These are phyloP conservation scores for Corythornis madagascariensis DNA, from an alignment of 2,113 vertebrate genomes.

Conservation along the genomic window DNA sequence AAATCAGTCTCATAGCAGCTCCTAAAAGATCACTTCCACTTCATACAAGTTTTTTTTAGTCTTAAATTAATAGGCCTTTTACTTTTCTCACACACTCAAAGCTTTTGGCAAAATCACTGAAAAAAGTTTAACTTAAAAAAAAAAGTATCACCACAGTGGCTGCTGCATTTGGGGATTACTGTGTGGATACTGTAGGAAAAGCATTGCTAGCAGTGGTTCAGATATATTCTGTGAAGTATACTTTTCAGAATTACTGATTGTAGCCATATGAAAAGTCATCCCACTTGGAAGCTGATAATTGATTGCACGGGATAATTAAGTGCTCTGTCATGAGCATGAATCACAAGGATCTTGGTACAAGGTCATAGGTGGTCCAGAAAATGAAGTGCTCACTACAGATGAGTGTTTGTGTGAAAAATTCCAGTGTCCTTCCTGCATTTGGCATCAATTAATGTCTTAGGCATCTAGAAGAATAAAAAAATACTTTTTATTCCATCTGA, in stretches of 20 bases:
- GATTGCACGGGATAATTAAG: neutral
- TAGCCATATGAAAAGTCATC: neutral
- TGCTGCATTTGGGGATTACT: neutral
- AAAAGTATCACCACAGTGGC: accelerated
- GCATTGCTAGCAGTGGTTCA: neutral
- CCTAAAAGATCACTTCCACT: neutral
- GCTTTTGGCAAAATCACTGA: neutral
- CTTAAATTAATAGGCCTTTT: neutral
- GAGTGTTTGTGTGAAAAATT: slow-evolving; percentile 11
- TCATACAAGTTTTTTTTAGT: neutral
- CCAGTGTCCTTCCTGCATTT: neutral
- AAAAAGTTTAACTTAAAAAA: neutral
- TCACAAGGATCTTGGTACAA: neutral
- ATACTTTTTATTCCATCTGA: neutral
- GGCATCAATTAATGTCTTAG: slow-evolving; percentile 15
- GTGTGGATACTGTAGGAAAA: neutral
- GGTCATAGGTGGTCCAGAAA: slow-evolving; percentile 13
- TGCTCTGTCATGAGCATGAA: neutral
- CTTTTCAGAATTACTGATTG: neutral
- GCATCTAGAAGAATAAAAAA: slow-evolving; percentile 1
- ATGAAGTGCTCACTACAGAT: neutral
- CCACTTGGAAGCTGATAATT: neutral
- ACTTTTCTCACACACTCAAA: neutral
- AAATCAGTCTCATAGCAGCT: neutral
- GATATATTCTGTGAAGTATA: neutral